Evolutionary conservation across 2,797 vertebrate species (phyloP).

Genomic region (Microcaecilia unicolor): DNA sequence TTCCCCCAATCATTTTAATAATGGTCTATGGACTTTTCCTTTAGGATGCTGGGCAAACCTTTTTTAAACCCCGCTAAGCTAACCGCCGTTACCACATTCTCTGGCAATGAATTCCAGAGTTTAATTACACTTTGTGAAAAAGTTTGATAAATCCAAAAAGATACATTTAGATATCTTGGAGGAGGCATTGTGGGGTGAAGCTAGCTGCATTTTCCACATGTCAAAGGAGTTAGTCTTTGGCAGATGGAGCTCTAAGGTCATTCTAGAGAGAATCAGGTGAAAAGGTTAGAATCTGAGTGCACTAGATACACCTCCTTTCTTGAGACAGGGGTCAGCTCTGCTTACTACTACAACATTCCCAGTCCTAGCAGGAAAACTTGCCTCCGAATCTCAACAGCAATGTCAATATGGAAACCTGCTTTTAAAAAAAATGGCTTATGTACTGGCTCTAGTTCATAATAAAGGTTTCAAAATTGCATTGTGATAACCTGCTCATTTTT

Average conservation of each 20-base stretch:
- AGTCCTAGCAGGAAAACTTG: constrained; percentile 25
- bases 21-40: too few species aligned
- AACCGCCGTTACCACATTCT: too few species aligned
- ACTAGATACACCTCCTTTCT: constrained; percentile 7
- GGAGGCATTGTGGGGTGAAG: constrained; percentile 11
- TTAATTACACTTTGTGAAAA: too few species aligned
- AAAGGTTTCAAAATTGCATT: not conserved
- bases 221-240: constrained; percentile 11
- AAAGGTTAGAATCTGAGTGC: constrained; percentile 21
- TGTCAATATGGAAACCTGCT: constrained; percentile 20
- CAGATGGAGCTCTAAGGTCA: too few species aligned
- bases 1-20: too few species aligned
- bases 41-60: too few species aligned
- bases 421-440: constrained; percentile 20
- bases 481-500: not conserved
- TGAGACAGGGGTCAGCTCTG: constrained; percentile 15
- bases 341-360: constrained; percentile 12
- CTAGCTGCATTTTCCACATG: constrained; percentile 27
- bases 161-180: constrained; percentile 29
- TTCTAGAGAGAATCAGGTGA: constrained; percentile 15
- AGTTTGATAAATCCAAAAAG: constrained; percentile 14
- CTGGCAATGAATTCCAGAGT: too few species aligned
- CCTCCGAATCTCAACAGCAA: constrained; percentile 11
- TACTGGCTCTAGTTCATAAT: not conserved
- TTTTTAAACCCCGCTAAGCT: too few species aligned